Evolutionary conservation across 2,113 vertebrate species (phyloP).

Genomic region (Xenotilapia flavipinnis): DNA sequence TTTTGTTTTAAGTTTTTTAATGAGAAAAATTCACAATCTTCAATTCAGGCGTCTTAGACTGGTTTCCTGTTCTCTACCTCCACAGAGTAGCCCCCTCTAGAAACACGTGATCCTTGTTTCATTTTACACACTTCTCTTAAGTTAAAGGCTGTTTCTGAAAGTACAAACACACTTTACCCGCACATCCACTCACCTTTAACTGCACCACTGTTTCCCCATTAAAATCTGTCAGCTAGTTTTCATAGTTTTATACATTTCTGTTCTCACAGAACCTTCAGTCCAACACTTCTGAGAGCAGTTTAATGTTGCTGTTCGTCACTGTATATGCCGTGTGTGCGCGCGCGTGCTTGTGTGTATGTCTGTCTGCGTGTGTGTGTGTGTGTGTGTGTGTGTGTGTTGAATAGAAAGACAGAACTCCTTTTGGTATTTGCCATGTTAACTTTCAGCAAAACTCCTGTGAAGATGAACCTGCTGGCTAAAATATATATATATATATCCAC

Average conservation of each 20-base stretch:
- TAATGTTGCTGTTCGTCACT: not conserved
- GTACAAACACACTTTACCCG: not conserved
- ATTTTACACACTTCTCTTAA: not conserved
- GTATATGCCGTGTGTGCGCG: not conserved
- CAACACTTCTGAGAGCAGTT: not conserved
- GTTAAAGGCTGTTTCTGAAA: not conserved
- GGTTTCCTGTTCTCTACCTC: slow-evolving; percentile 26
- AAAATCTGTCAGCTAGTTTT: not conserved
- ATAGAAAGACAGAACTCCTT: not conserved
- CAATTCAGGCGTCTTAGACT: slow-evolving; percentile 32
- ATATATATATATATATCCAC: not conserved
- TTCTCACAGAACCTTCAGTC: not conserved
- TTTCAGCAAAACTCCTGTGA: slow-evolving; percentile 3
- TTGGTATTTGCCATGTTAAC: not conserved
- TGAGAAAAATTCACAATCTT: slow-evolving; percentile 4
- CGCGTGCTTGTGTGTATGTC: not conserved
- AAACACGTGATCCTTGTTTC: not conserved
- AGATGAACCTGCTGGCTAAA: not conserved
- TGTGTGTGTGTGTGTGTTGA: not conserved
- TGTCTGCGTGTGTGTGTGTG: not conserved
- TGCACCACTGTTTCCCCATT: not conserved
- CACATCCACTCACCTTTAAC: not conserved
- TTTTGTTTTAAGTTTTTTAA: not conserved
- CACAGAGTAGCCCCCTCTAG: not conserved
- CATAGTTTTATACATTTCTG: not conserved